Evolutionary conservation across 2,888 invertebrate species (phyloP).

Genomic region (Zeuzera pyrina): DNA sequence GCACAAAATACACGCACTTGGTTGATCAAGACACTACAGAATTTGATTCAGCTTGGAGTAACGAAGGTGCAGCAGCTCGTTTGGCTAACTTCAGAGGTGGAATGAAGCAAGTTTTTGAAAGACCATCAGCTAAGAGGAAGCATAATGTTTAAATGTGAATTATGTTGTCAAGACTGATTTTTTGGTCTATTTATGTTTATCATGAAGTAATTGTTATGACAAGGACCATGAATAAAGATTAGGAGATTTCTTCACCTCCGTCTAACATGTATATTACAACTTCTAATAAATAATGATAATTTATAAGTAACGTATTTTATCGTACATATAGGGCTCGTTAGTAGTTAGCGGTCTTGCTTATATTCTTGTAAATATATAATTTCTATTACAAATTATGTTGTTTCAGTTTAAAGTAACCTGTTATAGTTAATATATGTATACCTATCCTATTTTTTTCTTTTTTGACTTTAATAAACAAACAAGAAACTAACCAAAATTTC

Average conservation of each 20-base stretch:
- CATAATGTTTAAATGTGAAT: constrained; percentile 26
- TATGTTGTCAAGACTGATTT: background rate
- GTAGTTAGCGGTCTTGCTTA: too few relatives aligned
- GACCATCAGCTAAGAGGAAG: constrained; percentile 77
- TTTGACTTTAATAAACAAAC: too few relatives aligned
- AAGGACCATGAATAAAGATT: background rate
- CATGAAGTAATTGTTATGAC: background rate
- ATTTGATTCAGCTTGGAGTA: constrained; percentile 97
- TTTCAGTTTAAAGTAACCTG: too few relatives aligned
- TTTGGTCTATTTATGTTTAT: background rate
- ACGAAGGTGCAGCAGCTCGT: constrained; percentile 77
- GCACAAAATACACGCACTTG: constrained; percentile 99
- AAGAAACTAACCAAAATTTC: too few relatives aligned
- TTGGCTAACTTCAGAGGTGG: constrained; percentile 87
- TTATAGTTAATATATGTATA: too few relatives aligned
- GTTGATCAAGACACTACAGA: constrained; percentile 99
- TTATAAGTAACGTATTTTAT: too few relatives aligned
- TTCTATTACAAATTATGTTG: too few relatives aligned
- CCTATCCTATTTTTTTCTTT: too few relatives aligned
- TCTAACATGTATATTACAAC: background rate
- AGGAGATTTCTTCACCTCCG: too few relatives aligned
- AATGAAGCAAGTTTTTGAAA: constrained; percentile 92
- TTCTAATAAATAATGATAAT: background rate
- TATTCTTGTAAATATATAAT: too few relatives aligned
- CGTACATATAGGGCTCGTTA: too few relatives aligned